Evolutionary conservation across 2,888 invertebrate genomes (phyloP).

Genomic region (Candidula unifasciata): DNA sequence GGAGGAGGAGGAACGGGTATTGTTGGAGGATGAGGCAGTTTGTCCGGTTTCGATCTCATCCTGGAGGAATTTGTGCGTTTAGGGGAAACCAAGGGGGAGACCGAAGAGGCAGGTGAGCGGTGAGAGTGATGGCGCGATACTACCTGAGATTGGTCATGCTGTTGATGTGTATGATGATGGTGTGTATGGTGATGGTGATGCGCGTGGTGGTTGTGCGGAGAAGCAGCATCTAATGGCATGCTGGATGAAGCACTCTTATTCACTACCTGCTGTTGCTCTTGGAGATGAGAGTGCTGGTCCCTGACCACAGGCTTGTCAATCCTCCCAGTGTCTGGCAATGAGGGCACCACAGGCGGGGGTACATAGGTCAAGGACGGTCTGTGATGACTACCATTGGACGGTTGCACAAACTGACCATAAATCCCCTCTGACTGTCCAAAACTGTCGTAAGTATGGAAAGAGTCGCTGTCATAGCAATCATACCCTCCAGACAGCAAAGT

Average conservation of each 20-base stretch:
- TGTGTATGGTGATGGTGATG: slow-evolving; percentile 5
- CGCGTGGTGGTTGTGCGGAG: neutral
- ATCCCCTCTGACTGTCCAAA: slow-evolving; percentile 17
- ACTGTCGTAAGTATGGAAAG: neutral
- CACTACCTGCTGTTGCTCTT: slow-evolving; percentile 21
- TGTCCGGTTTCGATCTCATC: neutral
- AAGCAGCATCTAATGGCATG: neutral
- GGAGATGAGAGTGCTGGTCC: slow-evolving; percentile 9
- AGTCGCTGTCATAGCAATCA: neutral
- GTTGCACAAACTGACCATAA: slow-evolving; percentile 38
- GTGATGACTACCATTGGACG: slow-evolving; percentile 2
- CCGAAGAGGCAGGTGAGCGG: neutral
- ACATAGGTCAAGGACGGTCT: slow-evolving; percentile 35
- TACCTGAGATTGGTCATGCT: neutral
- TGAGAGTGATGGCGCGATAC: neutral
- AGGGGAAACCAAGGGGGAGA: neutral
- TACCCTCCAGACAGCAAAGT: neutral
- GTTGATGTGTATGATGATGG: slow-evolving; percentile 16
- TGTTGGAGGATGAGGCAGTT: neutral
- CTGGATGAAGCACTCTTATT: slow-evolving; percentile 13
- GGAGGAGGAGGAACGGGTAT: neutral
- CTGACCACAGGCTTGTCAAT: neutral
- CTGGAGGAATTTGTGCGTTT: neutral
- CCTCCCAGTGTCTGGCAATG: neutral
- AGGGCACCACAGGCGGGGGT: slow-evolving; percentile 40